Evolutionary conservation across 1,140 invertebrate genomes (phyloP).

Genomic region (Eufriesea mexicana): DNA sequence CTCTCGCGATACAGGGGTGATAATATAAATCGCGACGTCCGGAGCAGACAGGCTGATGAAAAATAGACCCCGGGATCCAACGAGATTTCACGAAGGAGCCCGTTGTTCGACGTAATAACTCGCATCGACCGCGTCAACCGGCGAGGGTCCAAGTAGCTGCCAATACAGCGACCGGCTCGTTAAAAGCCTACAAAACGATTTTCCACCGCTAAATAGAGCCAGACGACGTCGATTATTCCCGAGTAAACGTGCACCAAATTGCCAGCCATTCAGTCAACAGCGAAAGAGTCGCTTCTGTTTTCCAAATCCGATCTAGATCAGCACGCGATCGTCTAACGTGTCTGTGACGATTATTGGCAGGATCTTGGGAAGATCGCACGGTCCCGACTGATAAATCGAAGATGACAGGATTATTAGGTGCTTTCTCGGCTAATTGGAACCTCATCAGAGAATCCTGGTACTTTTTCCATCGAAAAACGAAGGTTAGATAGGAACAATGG

Average conservation of each 20-base stretch:
- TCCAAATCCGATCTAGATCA: too few species aligned
- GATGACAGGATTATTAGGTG: too few species aligned
- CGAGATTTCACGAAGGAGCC: constrained; percentile 31
- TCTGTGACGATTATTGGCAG: too few species aligned
- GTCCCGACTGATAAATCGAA: too few species aligned
- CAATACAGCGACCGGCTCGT: constrained; percentile 34
- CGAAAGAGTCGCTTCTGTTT: too few species aligned
- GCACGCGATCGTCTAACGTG: too few species aligned
- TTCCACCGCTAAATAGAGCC: background rate
- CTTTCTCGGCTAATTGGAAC: too few species aligned
- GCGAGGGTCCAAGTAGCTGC: constrained; percentile 52
- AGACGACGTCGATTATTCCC: background rate
- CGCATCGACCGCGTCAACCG: constrained; percentile 38
- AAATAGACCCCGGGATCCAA: constrained; percentile 32
- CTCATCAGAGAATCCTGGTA: too few species aligned
- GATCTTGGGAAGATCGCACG: too few species aligned
- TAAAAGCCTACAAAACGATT: constrained; percentile 10
- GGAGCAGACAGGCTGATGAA: constrained; percentile 17
- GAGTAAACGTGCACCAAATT: background rate
- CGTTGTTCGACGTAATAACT: constrained; percentile 61
- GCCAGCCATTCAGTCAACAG: background rate
- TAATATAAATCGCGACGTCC: constrained; percentile 45
- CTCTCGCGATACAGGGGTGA: background rate
- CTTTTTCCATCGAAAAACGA: too few species aligned
- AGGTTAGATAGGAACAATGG: too few species aligned